Conservation (phyloP, 2,797 vertebrate genomes). For the Amphiprion clarkii region DNA sequence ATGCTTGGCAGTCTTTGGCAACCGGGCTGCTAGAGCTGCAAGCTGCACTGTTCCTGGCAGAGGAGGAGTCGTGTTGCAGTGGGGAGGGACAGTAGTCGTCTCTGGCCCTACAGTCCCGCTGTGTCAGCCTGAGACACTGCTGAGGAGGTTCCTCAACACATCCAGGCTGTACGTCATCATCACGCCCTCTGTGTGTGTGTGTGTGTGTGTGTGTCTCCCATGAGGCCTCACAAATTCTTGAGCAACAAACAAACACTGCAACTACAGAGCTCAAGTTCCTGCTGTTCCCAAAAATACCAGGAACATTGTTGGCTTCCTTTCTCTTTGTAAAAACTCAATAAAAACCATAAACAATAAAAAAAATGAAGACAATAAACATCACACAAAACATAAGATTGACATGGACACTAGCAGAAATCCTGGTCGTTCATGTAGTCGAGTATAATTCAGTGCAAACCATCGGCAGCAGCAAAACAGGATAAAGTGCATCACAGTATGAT, state of each 20-base stretch:
- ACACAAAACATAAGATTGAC: too few species aligned
- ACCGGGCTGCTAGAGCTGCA: conserved; percentile 32
- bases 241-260: conserved; percentile 76
- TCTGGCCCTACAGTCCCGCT: conserved; percentile 56
- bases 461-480: too few species aligned
- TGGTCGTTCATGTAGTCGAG: too few species aligned
- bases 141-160: conserved; percentile 75
- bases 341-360: too few species aligned
- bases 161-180: conserved; percentile 78
- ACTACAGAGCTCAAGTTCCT: conserved; percentile 42
- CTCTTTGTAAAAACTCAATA: not conserved
- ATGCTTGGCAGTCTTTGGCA: conserved; percentile 19
- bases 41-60: conserved; percentile 39
- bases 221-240: conserved; percentile 54
- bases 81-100: conserved; percentile 56
- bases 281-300: conserved; percentile 49
- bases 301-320: conserved; percentile 27
- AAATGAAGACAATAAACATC: too few species aligned
- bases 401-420: too few species aligned
- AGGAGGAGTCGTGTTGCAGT: conserved; percentile 36
- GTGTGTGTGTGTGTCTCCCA: conserved; percentile 48
- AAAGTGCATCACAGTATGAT: too few species aligned
- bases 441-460: too few species aligned
- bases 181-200: conserved; percentile 45
- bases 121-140: conserved; percentile 80